A percentile compares a stretch with the other conserved stretches of the same genome.
Evolutionary conservation across 37 sponge, comb jelly and placozoan species (phyloP).

Genomic region (Agelas oroides): DNA sequence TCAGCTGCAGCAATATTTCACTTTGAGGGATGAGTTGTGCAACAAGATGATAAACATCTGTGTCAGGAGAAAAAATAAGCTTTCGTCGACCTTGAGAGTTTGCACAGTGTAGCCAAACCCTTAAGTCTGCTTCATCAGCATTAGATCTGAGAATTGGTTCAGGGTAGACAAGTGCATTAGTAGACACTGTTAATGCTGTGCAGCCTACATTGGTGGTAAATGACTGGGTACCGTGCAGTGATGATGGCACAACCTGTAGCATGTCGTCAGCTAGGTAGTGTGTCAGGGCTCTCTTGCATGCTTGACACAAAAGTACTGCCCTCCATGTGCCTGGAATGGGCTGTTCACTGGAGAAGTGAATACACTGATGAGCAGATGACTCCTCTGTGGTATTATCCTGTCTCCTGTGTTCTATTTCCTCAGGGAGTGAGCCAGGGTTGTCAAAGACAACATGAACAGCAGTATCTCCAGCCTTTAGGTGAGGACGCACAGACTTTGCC

Average conservation of each 20-base stretch:
- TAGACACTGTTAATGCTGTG: neutral
- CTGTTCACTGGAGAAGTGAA: neutral
- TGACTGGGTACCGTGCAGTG: neutral
- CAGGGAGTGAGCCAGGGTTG: neutral
- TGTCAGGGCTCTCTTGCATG: conserved; percentile 24
- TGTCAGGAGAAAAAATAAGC: conserved; percentile 28
- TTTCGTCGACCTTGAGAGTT: neutral
- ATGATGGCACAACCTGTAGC: neutral
- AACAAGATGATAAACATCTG: conserved; percentile 45
- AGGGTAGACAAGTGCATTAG: too few relatives aligned
- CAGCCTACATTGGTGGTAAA: neutral
- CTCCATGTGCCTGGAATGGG: neutral
- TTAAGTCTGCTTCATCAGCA: conserved; percentile 23
- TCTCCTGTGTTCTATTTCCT: conserved; percentile 13
- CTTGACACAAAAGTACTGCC: neutral
- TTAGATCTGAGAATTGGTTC: neutral
- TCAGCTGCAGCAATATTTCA: neutral
- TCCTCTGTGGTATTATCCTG: neutral
- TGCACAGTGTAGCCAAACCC: conserved; percentile 27
- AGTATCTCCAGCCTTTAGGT: neutral
- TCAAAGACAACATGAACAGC: conserved; percentile 41
- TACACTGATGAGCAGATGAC: neutral
- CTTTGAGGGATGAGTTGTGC: neutral
- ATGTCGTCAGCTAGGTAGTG: conserved; percentile 16
- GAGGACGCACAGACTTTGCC: conserved; percentile 5